Conservation (phyloP, 2,113 vertebrate genomes). For the Crotalus tigris region DNA sequence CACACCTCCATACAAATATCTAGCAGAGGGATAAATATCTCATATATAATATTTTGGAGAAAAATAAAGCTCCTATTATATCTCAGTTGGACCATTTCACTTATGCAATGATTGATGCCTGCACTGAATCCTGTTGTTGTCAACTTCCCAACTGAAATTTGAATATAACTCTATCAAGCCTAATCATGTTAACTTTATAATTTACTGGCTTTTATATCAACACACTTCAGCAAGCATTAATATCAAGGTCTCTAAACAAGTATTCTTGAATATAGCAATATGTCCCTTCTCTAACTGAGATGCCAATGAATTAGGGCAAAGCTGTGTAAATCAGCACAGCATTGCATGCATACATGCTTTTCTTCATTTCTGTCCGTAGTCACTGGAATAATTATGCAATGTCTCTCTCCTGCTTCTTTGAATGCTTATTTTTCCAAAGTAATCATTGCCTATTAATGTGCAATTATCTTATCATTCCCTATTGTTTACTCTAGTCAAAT, state of each 20-base stretch:
- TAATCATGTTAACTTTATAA: background rate
- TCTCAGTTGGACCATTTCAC: background rate
- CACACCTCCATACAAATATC: background rate
- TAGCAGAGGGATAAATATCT: background rate
- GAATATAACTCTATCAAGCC: background rate
- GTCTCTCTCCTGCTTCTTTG: slow-evolving; percentile 35
- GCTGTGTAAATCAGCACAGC: background rate
- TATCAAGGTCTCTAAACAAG: background rate
- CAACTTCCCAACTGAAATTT: background rate
- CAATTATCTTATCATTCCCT: slow-evolving; percentile 41
- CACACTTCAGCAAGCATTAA: background rate
- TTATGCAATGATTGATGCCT: background rate
- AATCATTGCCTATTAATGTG: slow-evolving; percentile 45
- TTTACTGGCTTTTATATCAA: background rate
- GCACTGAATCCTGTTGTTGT: background rate
- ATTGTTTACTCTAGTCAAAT: slow-evolving; percentile 44
- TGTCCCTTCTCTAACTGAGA: background rate
- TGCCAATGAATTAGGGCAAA: background rate
- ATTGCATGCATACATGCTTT: background rate
- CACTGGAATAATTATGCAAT: slow-evolving; percentile 51
- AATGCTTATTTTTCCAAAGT: slow-evolving; percentile 47
- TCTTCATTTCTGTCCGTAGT: slow-evolving; percentile 23
- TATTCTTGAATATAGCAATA: background rate
- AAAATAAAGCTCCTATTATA: background rate
- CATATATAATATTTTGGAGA: background rate